Evolutionary conservation across 2,113 vertebrate genomes (phyloP), one percentile per base, ranked within the genome.

Genomic region (Poecile atricapillus): DNA sequence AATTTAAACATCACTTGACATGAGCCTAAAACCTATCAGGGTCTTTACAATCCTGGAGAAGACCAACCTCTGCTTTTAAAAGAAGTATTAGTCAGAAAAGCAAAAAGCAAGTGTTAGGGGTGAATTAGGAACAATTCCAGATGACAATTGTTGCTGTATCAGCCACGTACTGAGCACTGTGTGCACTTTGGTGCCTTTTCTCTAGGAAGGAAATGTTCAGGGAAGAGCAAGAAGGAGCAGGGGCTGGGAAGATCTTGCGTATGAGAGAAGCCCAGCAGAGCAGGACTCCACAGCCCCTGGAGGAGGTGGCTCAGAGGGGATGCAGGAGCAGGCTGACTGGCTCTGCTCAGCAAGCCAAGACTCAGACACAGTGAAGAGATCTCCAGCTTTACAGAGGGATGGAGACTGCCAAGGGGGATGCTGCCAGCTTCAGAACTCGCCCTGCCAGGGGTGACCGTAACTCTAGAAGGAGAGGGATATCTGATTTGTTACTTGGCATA

Each of bases 401-500:
- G 4, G 21, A 83, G 43, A 0, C 43, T 86, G 90, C 81, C 92
- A 77, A 22, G 55, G 88, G 35, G 24, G 71, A 41, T 33, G 47
- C 78, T 93, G 82, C 82, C 94, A 95, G 0, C 82, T 81, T 10
- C 37, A 10, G 13, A 70, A 11, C 70, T 79, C 0, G 0, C 53
- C 87, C 79, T 3, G 11, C 82, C 92, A 74, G 84, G 47, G 64
- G 73, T 52, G 74, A 37, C 74, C 2, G 82, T 70, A 86, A 93
- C 60, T 60, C 71, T 68, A 59, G 93, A 19, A 50, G 63, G 35
- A 83, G 41, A 49, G 28, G 33, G 12, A 71, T 14, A 52, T 90
- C 83, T 86, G 68, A 86, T 95, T 83, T 80, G 79, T 37, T 63
- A 15, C 75, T 96, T 95, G 93, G 95, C 92, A 39, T 21, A 1